These are phyloP conservation scores for Mormyrus hasselquistii DNA, from an alignment of 2,797 vertebrate species.

Conservation along the genomic window DNA sequence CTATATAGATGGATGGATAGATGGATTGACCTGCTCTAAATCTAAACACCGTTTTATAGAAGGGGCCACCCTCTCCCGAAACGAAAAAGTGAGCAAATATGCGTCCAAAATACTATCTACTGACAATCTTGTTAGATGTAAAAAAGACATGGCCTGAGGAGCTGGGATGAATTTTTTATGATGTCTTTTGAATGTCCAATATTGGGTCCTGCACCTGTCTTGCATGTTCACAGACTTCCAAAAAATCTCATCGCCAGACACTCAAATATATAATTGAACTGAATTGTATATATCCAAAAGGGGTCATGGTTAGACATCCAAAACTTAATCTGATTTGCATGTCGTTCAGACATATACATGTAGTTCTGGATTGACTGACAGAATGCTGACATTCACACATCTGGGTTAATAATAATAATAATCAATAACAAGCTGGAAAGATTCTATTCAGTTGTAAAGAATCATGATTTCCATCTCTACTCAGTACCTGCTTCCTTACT, in stretches of 20 bases:
- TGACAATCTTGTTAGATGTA: neutral
- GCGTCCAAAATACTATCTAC: neutral
- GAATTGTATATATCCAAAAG: neutral
- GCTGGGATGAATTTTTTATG: neutral
- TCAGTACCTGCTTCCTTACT: neutral
- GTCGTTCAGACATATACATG: neutral
- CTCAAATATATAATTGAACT: neutral
- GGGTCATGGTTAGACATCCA: neutral
- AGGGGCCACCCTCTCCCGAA: neutral
- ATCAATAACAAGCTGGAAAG: neutral
- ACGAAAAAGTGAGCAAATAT: neutral
- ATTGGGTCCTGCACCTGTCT: neutral
- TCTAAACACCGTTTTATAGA: neutral
- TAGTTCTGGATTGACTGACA: neutral
- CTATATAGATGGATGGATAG: neutral
- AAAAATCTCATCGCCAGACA: neutral
- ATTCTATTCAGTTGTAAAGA: neutral
- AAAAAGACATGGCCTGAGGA: neutral
- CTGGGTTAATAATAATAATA: neutral
- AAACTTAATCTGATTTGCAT: neutral
- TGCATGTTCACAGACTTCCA: neutral
- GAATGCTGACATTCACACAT: neutral
- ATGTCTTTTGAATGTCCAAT: neutral
- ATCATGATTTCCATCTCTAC: neutral
- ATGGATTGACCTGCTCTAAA: neutral